Conservation (phyloP, 2,888 invertebrate genomes). For the Allophyes oxyacanthae region DNA sequence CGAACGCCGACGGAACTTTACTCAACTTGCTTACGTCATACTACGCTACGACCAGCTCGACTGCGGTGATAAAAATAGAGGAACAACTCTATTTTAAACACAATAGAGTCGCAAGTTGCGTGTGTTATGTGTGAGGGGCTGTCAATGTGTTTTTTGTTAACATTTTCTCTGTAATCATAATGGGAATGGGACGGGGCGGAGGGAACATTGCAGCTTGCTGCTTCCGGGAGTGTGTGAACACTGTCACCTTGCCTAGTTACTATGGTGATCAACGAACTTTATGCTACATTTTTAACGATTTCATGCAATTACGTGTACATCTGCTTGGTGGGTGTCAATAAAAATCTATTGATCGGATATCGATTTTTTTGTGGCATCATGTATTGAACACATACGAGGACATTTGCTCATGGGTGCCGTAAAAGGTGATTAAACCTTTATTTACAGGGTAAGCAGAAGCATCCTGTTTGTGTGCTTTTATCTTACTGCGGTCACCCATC, state of each 20-base stretch:
- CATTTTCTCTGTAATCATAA: slow-evolving; percentile 43
- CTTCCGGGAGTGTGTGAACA: slow-evolving; percentile 82
- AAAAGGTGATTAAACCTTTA: too few relatives aligned
- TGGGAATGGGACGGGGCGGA: slow-evolving; percentile 33
- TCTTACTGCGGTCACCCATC: too few relatives aligned
- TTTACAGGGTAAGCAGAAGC: too few relatives aligned
- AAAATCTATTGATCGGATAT: slow-evolving; percentile 14
- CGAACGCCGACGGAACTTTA: slow-evolving; percentile 74
- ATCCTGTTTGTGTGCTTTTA: too few relatives aligned
- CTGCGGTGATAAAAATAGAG: background rate
- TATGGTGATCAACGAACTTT: slow-evolving; percentile 77
- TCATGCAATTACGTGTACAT: slow-evolving; percentile 51
- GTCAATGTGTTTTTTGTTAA: slow-evolving; percentile 1
- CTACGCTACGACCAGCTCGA: slow-evolving; percentile 51
- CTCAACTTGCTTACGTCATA: slow-evolving; percentile 72
- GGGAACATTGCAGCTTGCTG: slow-evolving; percentile 79
- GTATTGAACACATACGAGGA: too few relatives aligned
- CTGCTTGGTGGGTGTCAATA: slow-evolving; percentile 36
- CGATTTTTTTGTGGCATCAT: too few relatives aligned
- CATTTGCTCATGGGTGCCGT: too few relatives aligned
- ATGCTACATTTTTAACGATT: slow-evolving; percentile 55
- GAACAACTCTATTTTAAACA: background rate
- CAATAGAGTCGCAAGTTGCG: background rate
- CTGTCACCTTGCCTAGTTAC: slow-evolving; percentile 79
- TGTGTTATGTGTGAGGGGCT: background rate